Percentiles rank a stretch among this genome's conserved stretches.
These are phyloP conservation scores for Frankliniella intonsa DNA, from an alignment of 2,888 invertebrate species.

Conservation along the genomic window DNA sequence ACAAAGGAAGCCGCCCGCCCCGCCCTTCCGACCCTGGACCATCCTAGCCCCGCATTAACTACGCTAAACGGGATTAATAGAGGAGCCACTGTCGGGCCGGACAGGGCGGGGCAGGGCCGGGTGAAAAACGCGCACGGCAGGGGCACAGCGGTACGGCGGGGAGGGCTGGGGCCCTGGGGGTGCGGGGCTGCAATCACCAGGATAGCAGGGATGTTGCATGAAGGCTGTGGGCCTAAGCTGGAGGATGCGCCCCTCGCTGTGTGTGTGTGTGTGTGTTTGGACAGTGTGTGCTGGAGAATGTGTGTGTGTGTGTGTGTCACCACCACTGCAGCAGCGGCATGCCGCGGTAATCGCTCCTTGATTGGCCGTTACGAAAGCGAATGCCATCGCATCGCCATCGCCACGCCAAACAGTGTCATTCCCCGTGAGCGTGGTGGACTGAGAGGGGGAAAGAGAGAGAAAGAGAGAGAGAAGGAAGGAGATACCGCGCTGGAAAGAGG, in stretches of 20 bases:
- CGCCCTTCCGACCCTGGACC: no score
- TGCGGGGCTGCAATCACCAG: no score
- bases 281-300: not conserved
- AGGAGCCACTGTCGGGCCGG: not conserved
- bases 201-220: no score
- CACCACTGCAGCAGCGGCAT: not conserved
- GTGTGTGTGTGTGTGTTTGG: not conserved
- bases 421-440: not conserved
- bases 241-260: no score
- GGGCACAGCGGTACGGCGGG: not conserved
- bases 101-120: not conserved
- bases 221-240: no score
- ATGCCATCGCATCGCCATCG: not conserved
- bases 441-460: not conserved
- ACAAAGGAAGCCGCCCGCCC: no score
- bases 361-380: conserved; percentile 1
- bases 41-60: no score
- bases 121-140: not conserved
- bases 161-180: not conserved
- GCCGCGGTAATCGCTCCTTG: not conserved
- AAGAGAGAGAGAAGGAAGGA: not conserved
- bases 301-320: not conserved
- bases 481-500: not conserved
- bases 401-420: not conserved
- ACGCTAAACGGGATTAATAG: no score